Percentiles rank a stretch among this genome's conserved stretches.
phyloP scores from a whole-genome alignment of 2,113 vertebrate species.

The Benitochromis conjunctus region DNA sequence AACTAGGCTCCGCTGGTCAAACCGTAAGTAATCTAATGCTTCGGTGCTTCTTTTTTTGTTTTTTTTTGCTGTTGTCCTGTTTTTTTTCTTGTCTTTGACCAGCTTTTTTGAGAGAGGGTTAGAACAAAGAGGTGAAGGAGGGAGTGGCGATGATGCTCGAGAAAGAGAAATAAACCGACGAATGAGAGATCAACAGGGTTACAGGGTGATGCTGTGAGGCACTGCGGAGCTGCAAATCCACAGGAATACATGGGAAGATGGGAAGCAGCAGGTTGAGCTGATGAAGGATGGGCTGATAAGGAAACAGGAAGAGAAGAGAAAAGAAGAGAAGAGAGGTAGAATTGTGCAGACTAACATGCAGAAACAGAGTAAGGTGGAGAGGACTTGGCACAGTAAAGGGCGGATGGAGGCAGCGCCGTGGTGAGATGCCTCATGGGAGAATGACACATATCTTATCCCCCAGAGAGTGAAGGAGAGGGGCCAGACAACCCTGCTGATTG shows the following conservation, averaged over 20 bases:
- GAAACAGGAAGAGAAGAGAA: neutral
- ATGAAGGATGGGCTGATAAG: conserved; percentile 10
- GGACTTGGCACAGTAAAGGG: neutral
- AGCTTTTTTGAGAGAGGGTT: neutral
- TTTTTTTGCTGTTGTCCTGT: neutral
- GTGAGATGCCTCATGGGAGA: conserved; percentile 36
- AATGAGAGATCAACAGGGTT: neutral
- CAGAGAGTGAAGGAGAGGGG: conserved; percentile 16
- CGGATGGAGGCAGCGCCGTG: neutral
- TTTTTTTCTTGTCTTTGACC: neutral
- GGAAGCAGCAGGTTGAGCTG: neutral
- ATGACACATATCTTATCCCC: conserved; percentile 53
- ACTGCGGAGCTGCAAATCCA: conserved; percentile 6
- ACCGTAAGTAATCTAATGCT: neutral
- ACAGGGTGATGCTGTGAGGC: neutral
- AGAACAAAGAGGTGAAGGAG: neutral
- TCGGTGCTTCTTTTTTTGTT: neutral
- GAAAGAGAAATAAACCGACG: neutral
- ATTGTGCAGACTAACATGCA: conserved; percentile 1
- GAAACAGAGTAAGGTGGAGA: neutral
- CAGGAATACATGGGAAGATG: neutral
- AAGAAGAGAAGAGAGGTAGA: neutral
- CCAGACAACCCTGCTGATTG: conserved; percentile 52
- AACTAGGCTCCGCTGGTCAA: neutral
- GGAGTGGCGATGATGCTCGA: neutral